phyloP scores from a whole-genome alignment of 2,797 vertebrate genomes.

The Pipistrellus kuhlii region DNA sequence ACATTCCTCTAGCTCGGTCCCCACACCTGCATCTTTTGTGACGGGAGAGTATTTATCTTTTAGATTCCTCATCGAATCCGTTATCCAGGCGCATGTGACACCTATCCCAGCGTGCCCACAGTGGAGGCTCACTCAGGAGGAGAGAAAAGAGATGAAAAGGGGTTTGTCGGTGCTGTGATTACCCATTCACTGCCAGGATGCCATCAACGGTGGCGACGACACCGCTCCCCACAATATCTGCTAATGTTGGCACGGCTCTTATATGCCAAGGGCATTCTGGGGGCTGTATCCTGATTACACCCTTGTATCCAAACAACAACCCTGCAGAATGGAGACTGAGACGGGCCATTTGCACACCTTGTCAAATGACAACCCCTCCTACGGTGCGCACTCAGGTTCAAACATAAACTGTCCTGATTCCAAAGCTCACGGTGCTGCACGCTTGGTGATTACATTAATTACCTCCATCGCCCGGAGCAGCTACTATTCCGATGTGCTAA shows the following conservation, averaged over 20 bases:
- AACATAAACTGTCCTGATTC: too few species aligned
- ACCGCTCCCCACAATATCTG: not conserved
- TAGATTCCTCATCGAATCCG: not conserved
- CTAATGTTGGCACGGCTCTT: not conserved
- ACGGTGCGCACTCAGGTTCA: not conserved
- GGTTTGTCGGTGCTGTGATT: not conserved
- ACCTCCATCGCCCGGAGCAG: not conserved
- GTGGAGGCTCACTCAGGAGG: not conserved
- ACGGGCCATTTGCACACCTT: not conserved
- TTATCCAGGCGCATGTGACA: not conserved
- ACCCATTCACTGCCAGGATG: not conserved
- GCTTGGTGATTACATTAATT: not conserved
- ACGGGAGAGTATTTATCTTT: not conserved
- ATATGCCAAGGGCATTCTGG: not conserved
- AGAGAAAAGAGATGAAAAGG: not conserved
- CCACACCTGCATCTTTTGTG: too few species aligned
- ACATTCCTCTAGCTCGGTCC: not conserved
- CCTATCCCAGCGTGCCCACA: not conserved
- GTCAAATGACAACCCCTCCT: not conserved
- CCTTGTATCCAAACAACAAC: not conserved
- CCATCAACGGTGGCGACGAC: too few species aligned
- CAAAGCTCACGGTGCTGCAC: rapidly evolving
- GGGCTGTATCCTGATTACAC: not conserved
- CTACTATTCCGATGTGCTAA: not conserved
- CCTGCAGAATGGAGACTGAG: not conserved